Evolutionary conservation across 2,113 vertebrate genomes (phyloP).

Genomic region (Anolis sagrei): DNA sequence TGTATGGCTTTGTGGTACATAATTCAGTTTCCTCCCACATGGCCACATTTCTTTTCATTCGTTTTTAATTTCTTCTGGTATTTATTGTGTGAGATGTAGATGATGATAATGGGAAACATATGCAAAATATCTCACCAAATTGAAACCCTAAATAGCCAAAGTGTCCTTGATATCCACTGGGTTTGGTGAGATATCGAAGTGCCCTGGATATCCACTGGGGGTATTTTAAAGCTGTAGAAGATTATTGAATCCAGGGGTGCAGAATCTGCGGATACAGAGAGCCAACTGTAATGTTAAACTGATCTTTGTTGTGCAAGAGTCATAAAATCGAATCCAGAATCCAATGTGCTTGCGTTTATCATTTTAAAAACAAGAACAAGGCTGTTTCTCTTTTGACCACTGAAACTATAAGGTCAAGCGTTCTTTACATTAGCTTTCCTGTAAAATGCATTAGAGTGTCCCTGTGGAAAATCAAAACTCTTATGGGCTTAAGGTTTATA

Average conservation of each 20-base stretch:
- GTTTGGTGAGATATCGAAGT: too few relatives aligned
- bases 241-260: too few relatives aligned
- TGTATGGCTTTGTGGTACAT: neutral
- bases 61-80: neutral
- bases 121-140: neutral
- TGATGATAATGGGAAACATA: neutral
- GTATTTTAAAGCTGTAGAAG: too few relatives aligned
- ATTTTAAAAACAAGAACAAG: slow-evolving; percentile 1
- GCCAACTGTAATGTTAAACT: neutral
- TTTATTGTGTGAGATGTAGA: neutral
- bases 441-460: slow-evolving; percentile 42
- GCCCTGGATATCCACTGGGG: too few relatives aligned
- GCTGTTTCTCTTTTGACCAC: neutral
- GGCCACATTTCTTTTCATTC: neutral
- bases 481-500: slow-evolving; percentile 3
- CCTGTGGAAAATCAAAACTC: slow-evolving; percentile 30
- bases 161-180: too few relatives aligned
- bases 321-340: neutral
- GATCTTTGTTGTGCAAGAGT: neutral
- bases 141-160: neutral
- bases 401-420: slow-evolving; percentile 11
- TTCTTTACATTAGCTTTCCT: neutral
- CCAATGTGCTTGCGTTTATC: neutral
- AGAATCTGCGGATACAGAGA: too few relatives aligned
- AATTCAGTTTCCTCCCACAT: neutral